phyloP scores from a whole-genome alignment of 2,113 vertebrate species.

The Telmatochromis sp. region DNA sequence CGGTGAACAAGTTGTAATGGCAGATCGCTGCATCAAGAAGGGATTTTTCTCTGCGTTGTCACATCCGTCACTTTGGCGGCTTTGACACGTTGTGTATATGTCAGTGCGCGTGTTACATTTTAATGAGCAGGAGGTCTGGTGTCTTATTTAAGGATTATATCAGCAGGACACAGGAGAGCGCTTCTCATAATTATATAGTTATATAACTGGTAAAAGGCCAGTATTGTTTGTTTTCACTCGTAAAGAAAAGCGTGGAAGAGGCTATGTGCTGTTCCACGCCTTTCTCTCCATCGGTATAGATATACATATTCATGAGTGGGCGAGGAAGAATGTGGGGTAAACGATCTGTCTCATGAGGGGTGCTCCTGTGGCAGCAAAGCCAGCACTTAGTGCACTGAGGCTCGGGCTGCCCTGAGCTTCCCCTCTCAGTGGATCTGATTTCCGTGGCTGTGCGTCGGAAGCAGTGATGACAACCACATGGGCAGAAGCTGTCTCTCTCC shows the following conservation, averaged over 20 bases:
- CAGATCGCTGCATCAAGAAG: conserved; percentile 11
- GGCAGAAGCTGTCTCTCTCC: not conserved
- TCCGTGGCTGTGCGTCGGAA: conserved; percentile 31
- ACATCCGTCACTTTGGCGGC: not conserved
- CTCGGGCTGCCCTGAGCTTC: not conserved
- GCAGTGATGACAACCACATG: conserved; percentile 26
- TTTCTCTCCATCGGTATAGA: not conserved
- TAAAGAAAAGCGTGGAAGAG: not conserved
- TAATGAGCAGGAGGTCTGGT: not conserved
- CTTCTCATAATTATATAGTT: rapidly evolving
- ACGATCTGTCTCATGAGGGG: conserved; percentile 6
- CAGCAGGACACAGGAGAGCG: not conserved
- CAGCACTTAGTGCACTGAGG: not conserved
- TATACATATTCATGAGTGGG: not conserved
- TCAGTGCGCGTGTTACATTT: not conserved
- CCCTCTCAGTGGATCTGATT: conserved; percentile 12
- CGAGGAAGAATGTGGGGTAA: not conserved
- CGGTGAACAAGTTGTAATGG: not conserved
- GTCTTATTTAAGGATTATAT: not conserved
- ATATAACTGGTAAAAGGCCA: not conserved
- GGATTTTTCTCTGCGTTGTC: conserved; percentile 4
- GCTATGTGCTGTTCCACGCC: not conserved
- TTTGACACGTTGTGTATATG: not conserved
- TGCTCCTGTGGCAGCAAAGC: not conserved
- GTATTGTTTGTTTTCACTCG: not conserved